Evolutionary conservation across 1,140 invertebrate species (phyloP).

Genomic region (Heliconius melpomene): DNA sequence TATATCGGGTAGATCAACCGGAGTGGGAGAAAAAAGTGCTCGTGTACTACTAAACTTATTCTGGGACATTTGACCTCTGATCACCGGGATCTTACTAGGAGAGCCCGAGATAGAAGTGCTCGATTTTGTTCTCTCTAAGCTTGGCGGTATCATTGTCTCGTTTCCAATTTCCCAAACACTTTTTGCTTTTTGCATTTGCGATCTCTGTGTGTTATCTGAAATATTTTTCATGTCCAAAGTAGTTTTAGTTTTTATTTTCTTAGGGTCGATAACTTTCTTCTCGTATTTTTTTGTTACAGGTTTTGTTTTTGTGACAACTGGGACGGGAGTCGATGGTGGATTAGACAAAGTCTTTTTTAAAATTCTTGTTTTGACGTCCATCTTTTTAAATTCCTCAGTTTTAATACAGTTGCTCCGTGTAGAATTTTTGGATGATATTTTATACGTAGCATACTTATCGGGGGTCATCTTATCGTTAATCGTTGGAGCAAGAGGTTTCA

Average conservation of each 20-base stretch:
- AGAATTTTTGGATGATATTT: constrained; percentile 72
- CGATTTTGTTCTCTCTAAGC: constrained; percentile 76
- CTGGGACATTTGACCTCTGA: constrained; percentile 76
- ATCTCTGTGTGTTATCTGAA: constrained; percentile 62
- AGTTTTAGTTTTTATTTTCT: constrained; percentile 68
- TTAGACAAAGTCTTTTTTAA: constrained; percentile 80
- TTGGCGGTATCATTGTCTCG: constrained; percentile 59
- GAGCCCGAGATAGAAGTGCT: constrained; percentile 81
- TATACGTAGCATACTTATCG: constrained; percentile 79
- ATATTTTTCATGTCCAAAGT: constrained; percentile 50
- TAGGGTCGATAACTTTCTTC: constrained; percentile 68
- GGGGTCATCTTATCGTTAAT: constrained; percentile 69
- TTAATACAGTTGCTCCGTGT: constrained; percentile 63
- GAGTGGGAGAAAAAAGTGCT: constrained; percentile 81
- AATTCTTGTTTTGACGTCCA: constrained; percentile 80
- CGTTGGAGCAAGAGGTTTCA: constrained; percentile 61
- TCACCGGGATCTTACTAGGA: constrained; percentile 82
- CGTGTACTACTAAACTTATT: constrained; percentile 76
- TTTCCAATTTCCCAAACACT: constrained; percentile 82
- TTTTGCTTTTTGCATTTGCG: constrained; percentile 80
- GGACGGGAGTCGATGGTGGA: constrained; percentile 74
- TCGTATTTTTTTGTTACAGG: constrained; percentile 67
- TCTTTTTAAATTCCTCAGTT: constrained; percentile 73
- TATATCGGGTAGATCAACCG: constrained; percentile 80
- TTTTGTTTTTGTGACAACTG: constrained; percentile 69